Evolutionary conservation across 2,797 vertebrate species (phyloP).

Genomic region (Pampus argenteus): DNA sequence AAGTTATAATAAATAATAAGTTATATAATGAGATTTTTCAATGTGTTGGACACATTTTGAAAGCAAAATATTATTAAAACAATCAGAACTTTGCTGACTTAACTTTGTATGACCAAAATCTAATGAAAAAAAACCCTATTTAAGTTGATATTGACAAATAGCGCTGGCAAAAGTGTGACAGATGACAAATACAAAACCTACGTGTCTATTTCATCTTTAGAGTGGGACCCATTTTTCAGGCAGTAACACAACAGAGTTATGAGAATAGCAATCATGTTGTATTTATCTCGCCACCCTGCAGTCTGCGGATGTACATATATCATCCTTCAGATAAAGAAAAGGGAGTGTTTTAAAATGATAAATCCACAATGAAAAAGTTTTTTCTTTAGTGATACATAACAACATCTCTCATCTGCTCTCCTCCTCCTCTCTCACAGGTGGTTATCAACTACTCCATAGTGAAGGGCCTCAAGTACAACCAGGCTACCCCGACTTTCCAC

Average conservation of each 20-base stretch:
- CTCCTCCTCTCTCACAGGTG: constrained; percentile 82
- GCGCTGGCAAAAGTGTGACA: background rate
- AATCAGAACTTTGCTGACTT: background rate
- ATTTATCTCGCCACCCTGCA: constrained; percentile 16
- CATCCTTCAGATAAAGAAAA: background rate
- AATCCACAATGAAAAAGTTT: background rate
- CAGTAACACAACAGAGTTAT: constrained; percentile 6
- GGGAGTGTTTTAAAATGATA: background rate
- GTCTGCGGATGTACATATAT: constrained; percentile 8
- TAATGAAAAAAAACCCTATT: background rate
- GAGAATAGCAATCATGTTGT: background rate
- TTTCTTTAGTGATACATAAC: background rate
- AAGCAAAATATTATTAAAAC: background rate
- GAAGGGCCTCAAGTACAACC: constrained; percentile 99
- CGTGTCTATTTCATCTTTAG: constrained; percentile 7
- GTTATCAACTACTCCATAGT: constrained; percentile 99
- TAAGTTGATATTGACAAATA: background rate
- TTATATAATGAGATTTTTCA: background rate
- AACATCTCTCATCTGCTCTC: background rate
- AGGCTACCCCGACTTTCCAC: constrained; percentile 97
- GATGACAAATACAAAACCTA: constrained; percentile 1
- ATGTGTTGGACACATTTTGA: background rate
- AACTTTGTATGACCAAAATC: background rate
- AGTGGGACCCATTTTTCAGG: background rate
- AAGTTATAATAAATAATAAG: too few relatives aligned